Conservation (phyloP, 2,113 vertebrate species). For the Arenaria interpres region DNA sequence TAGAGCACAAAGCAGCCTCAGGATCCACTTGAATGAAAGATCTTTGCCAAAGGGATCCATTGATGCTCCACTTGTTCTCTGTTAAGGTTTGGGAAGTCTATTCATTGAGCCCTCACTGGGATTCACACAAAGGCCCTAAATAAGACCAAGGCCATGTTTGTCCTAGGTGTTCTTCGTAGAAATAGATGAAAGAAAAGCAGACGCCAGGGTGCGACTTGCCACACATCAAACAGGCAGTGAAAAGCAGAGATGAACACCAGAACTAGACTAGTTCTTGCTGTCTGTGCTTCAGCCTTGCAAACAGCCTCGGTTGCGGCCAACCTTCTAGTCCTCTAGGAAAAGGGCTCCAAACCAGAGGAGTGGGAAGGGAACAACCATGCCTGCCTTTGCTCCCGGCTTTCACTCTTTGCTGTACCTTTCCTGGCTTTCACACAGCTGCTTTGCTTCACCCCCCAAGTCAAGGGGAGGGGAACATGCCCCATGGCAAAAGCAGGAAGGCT, state of each 20-base stretch:
- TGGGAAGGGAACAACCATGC: background rate
- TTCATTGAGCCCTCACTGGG: background rate
- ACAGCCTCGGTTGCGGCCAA: background rate
- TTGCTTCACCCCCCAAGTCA: conserved; percentile 14
- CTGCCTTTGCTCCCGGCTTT: background rate
- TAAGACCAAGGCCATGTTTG: background rate
- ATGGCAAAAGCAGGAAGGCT: conserved; percentile 19
- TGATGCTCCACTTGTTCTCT: background rate
- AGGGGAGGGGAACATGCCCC: conserved; percentile 13
- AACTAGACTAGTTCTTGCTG: background rate
- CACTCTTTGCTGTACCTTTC: background rate
- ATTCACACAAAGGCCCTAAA: background rate
- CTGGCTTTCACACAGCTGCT: conserved; percentile 1
- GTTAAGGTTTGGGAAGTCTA: background rate
- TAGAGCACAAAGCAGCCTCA: background rate
- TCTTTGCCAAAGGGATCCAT: background rate
- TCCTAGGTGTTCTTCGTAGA: background rate
- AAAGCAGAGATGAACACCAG: background rate
- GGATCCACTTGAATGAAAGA: background rate
- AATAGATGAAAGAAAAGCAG: background rate
- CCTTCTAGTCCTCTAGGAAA: background rate
- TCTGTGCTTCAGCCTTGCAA: background rate
- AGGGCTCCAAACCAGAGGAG: background rate
- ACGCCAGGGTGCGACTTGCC: background rate
- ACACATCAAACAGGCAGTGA: background rate